phyloP scores from a whole-genome alignment of 2,113 vertebrate genomes.

The Phycodurus eques region DNA sequence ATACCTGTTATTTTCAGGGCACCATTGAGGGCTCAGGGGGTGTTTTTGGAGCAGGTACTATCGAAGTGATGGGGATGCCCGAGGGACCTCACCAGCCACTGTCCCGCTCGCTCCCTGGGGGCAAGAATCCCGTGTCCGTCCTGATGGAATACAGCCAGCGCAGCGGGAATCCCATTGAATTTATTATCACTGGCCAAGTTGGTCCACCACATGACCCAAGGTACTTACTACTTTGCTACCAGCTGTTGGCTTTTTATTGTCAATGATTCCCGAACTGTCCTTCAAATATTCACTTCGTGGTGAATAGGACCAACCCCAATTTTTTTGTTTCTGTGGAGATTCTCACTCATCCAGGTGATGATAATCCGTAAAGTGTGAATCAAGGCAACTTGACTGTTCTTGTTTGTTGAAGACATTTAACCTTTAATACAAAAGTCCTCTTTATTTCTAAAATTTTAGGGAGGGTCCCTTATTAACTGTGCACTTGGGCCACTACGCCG shows the following conservation, averaged over 20 bases:
- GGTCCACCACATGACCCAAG: constrained; percentile 93
- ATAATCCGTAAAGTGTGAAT: no score
- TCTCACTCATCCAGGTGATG: no score
- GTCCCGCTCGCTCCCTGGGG: constrained; percentile 72
- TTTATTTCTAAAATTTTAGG: no score
- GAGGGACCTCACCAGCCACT: constrained; percentile 63
- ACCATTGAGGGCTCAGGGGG: constrained; percentile 30
- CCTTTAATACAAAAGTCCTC: no score
- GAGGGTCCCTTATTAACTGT: no score
- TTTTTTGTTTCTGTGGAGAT: no score
- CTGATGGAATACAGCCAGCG: constrained; percentile 93
- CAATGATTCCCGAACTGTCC: neutral
- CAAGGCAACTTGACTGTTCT: no score
- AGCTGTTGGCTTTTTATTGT: neutral
- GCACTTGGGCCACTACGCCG: no score
- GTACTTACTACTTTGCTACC: constrained; percentile 62
- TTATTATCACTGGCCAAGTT: constrained; percentile 86
- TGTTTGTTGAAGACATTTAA: no score
- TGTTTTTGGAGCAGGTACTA: constrained; percentile 11
- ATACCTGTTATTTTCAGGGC: constrained; percentile 14
- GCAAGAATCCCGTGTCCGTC: constrained; percentile 89
- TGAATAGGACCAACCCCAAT: no score
- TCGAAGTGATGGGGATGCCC: constrained; percentile 40
- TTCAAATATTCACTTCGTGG: neutral
- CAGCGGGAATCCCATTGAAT: constrained; percentile 83